These are phyloP conservation scores for Leptinotarsa lineolata DNA, from an alignment of 1,140 invertebrate genomes.

Conservation along the genomic window DNA sequence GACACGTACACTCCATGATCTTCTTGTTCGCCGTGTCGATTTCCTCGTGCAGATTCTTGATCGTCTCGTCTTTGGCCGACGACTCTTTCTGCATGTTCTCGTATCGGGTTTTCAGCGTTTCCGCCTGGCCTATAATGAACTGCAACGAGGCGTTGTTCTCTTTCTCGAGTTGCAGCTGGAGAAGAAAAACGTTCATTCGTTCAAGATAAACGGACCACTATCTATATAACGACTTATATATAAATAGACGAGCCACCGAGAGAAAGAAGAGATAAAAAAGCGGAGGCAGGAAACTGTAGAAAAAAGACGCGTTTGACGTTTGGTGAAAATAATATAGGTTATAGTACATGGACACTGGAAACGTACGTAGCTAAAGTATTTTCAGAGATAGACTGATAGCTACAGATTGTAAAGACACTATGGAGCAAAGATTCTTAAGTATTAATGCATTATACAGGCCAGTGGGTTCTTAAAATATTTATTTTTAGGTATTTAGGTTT, in stretches of 20 bases:
- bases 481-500: no score
- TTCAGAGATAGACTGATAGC: no score
- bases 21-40: conserved; percentile 37
- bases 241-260: neutral
- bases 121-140: conserved; percentile 36
- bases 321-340: neutral
- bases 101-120: conserved; percentile 31
- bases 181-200: conserved; percentile 6
- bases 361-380: neutral
- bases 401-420: no score
- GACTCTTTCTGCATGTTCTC: conserved; percentile 34
- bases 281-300: neutral
- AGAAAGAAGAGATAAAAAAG: conserved; percentile 3
- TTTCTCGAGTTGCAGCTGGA: conserved; percentile 37
- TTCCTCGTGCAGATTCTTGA: conserved; percentile 49
- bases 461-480: no score
- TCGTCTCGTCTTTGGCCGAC: conserved; percentile 32
- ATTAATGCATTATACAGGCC: no score
- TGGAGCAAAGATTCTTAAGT: no score
- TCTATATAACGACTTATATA: neutral
- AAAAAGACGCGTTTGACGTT: neutral
- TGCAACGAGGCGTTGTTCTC: conserved; percentile 39
- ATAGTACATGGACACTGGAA: neutral
- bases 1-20: conserved; percentile 26
- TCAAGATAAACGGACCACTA: neutral